Evolutionary conservation across 2,113 vertebrate species (phyloP), one percentile per base, ranked within the genome.

Genomic region (Ornithorhynchus anatinus): DNA sequence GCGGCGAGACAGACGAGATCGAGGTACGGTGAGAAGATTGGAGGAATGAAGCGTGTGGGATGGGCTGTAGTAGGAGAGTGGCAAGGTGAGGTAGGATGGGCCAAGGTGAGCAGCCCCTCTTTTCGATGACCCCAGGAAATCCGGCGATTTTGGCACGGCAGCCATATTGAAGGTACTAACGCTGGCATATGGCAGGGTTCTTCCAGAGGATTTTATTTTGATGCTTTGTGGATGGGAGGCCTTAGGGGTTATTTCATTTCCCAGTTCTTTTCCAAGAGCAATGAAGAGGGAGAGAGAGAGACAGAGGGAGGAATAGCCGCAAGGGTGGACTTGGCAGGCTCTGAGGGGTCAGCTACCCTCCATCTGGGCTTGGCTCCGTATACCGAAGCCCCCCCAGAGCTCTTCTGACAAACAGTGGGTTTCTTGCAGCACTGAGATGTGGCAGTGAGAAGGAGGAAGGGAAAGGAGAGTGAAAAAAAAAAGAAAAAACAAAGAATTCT

Each of bases 401-500:
- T 37, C 61, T 12, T 27, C 47, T 86, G 57, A 61, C 68, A 58
- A 38, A 77, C 67, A 33, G n/a, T 67, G 65, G 82, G 67, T 82
- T 80, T 27, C 35, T 79, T 81, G 54, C 38, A 53, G 39, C 1
- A 20, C 79, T n/a, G n/a, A n/a, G 66, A 39, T 43, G 69, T 52
- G 56, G 23, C 48, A 39, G 27, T 57, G 75, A 83, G 51, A 23
- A 84, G 40, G 57, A 71, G 45, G 40, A 75, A 53, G 77, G 66
- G 63, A 79, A 86, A 86, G 72, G 80, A 85, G 47, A 70, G 63
- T 45, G 71, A 75, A 86, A 89, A 71, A 75, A 86, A 89, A 81
- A 91, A 87, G 72, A 4, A 61, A 80, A 81, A 92, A 90, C 79
- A 86, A 87, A 87, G 72, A 89, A 70, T 75, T 87, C 82, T 44